Base-by-base conservation (phyloP, 2,113 vertebrate species). In the Oreochromis tanganicae region DNA sequence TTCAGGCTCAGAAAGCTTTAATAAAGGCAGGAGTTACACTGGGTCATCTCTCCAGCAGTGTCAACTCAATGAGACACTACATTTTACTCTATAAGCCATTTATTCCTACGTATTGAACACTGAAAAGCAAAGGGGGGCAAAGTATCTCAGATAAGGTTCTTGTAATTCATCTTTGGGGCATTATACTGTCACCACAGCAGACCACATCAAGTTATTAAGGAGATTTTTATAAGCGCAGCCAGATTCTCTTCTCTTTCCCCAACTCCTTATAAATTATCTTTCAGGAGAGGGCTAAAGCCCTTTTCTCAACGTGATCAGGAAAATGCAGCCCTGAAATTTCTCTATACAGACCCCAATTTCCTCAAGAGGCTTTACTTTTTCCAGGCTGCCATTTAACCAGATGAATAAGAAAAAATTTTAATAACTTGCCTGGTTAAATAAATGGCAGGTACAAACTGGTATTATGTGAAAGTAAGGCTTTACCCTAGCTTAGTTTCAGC, bases 331-430 rank as follows among this genome's bases (percentile, higher is more conserved):
- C 73, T 48, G 43, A 50, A 1, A 50, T 75, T 0, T 52, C 0
- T 32, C 21, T 13, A 32, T 50, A 78, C 16, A 46, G 43, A 75
- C 43, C 9, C 71, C 1, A 19, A 12, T 48, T 75, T 50, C 41
- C 24, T 48, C 24, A 78, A 50, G 24, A 5, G 38, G 8, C 3
- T 46, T 43, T 73, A 43, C 66, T 24, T 73, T 73, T 3, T 73
- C 3, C 66, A 73, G 43, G 66, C 38, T 27, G 66, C 38, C 66
- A 68, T 21, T 68, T 68, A 68, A 41, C 19, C 61, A 68, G 34
- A 21, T 68, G 10, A 68, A 68, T 41, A 68, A 41, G 19, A n/a
- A 32, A 3, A 0, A 1, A 0, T 4, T 24, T 16, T 12, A 66
- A 66, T 66, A 38, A 19, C 71, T 78, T 50, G 1, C 43, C 43